Percentiles rank a stretch among this genome's conserved stretches.
Evolutionary conservation across 2,113 vertebrate species (phyloP).

Genomic region (Perca flavescens): DNA sequence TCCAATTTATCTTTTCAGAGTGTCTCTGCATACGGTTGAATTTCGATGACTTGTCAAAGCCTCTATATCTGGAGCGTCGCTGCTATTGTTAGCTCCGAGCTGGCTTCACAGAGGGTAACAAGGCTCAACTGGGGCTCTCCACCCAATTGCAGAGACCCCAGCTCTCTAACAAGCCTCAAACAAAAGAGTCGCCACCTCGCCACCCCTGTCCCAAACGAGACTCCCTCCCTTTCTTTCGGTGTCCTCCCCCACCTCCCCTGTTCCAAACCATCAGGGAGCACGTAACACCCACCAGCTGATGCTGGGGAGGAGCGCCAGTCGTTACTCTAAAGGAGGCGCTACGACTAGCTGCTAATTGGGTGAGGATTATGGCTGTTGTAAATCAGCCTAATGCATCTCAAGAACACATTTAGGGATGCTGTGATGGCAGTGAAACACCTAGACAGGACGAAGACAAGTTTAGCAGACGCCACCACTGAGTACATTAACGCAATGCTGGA

Average conservation of each 20-base stretch:
- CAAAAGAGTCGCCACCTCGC: constrained; percentile 26
- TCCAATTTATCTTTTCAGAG: constrained; percentile 16
- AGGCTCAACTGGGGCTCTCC: constrained; percentile 57
- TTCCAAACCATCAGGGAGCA: constrained; percentile 27
- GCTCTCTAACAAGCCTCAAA: constrained; percentile 55
- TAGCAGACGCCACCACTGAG: too few species aligned
- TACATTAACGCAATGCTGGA: too few species aligned
- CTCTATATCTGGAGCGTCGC: constrained; percentile 60
- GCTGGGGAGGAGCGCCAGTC: constrained; percentile 44
- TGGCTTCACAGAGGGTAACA: constrained; percentile 42
- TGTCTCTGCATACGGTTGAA: constrained; percentile 35
- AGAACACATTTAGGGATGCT: constrained; percentile 22
- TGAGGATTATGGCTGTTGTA: constrained; percentile 56
- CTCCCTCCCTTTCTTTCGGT: not conserved
- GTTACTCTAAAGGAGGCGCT: constrained; percentile 55
- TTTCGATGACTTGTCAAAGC: constrained; percentile 63
- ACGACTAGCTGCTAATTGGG: constrained; percentile 69
- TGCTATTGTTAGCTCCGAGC: constrained; percentile 71
- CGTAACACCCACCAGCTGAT: constrained; percentile 38
- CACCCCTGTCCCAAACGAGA: constrained; percentile 13
- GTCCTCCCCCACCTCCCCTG: not conserved
- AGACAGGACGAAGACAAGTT: too few species aligned
- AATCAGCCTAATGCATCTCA: constrained; percentile 38
- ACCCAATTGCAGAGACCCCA: constrained; percentile 34
- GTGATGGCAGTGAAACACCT: not conserved